Percentiles rank a stretch among this genome's conserved stretches.
phyloP scores from a whole-genome alignment of 2,113 vertebrate species.

The Mus pahari region DNA sequence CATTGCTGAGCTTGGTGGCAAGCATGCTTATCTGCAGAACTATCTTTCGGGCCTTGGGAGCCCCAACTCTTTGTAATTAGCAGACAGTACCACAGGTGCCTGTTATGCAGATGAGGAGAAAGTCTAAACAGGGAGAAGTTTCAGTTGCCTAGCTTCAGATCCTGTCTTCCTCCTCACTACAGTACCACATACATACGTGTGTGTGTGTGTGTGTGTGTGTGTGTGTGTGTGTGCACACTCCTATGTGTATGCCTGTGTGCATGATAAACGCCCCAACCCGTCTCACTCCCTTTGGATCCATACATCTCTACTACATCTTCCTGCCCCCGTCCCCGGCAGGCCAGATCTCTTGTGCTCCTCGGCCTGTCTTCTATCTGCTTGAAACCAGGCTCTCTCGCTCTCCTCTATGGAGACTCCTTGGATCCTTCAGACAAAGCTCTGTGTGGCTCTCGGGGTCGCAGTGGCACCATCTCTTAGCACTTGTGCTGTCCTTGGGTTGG shows the following conservation, averaged over 20 bases:
- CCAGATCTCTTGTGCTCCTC: not conserved
- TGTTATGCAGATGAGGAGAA: not conserved
- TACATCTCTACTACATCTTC: not conserved
- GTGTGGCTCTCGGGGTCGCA: fast-evolving
- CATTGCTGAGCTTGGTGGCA: not conserved
- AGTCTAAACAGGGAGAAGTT: not conserved
- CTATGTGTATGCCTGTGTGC: not conserved
- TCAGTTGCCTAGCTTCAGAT: not conserved
- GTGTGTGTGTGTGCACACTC: not conserved
- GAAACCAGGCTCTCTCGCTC: not conserved
- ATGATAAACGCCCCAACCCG: not conserved
- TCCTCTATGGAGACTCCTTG: not conserved
- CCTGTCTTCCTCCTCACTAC: not conserved
- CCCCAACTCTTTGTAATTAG: not conserved
- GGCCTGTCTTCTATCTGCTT: not conserved
- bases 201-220: not conserved
- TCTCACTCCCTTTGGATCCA: not conserved
- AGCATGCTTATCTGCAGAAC: not conserved
- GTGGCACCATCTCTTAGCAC: not conserved
- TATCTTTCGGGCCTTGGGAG: not conserved
- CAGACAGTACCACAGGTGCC: not conserved
- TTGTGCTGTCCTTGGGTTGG: not conserved
- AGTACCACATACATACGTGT: no score
- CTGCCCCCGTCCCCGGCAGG: not conserved
- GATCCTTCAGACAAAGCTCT: not conserved